These are phyloP conservation scores for Antennarius striatus DNA, from an alignment of 2,113 vertebrate species.

Conservation along the genomic window DNA sequence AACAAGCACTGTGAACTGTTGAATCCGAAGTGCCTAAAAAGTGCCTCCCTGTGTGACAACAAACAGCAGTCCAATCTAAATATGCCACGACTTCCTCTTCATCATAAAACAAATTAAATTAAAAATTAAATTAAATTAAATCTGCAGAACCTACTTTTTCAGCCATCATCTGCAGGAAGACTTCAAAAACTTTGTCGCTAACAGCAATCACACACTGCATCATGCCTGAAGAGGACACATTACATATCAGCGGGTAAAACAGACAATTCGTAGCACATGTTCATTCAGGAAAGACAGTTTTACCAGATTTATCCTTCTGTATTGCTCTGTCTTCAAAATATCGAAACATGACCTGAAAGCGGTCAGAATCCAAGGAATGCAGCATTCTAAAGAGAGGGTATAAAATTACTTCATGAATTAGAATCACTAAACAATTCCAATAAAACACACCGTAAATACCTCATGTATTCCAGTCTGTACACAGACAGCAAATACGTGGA, in stretches of 20 bases:
- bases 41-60: too few species aligned
- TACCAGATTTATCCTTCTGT: conserved; percentile 98
- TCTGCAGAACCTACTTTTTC: conserved; percentile 85
- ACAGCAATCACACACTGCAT: conserved; percentile 98
- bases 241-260: too few species aligned
- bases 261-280: too few species aligned
- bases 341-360: conserved; percentile 98
- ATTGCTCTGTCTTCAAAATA: conserved; percentile 99
- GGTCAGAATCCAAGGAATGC: conserved; percentile 90
- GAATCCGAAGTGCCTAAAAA: too few species aligned
- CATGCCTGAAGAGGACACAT: conserved; percentile 84
- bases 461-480: conserved; percentile 97
- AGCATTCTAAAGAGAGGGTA: conserved; percentile 81
- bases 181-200: conserved; percentile 96
- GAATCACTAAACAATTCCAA: neutral
- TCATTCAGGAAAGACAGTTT: conserved; percentile 2
- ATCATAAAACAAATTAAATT: too few species aligned
- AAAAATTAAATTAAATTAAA: too few species aligned
- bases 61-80: too few species aligned
- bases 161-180: conserved; percentile 97
- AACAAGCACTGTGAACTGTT: too few species aligned
- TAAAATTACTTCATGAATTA: neutral
- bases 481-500: conserved; percentile 97
- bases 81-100: too few species aligned
- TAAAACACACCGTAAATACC: conserved; percentile 69